Conservation (phyloP, 2,797 vertebrate species). For the Amazona ochrocephala region DNA sequence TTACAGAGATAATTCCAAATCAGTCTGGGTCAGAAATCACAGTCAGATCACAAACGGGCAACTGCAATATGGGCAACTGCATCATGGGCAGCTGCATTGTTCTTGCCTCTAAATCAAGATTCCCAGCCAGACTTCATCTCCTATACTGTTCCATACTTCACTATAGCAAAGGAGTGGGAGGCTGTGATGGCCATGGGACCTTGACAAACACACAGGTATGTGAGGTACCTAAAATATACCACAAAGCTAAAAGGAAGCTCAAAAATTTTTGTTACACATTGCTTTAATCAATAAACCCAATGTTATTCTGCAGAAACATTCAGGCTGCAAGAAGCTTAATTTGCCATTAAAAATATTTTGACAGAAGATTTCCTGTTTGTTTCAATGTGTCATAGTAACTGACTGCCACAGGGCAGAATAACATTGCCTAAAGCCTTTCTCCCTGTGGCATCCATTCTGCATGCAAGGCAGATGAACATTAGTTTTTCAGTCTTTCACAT, state of each 20-base stretch:
- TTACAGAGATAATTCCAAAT: not conserved
- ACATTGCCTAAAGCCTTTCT: constrained; percentile 47
- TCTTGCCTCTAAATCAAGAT: not conserved
- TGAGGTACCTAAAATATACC: not conserved
- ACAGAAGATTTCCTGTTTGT: constrained; percentile 30
- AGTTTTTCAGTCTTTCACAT: constrained; percentile 16
- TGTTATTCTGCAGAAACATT: not conserved
- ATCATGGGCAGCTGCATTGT: not conserved
- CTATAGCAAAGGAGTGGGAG: not conserved
- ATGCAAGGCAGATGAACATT: constrained; percentile 38
- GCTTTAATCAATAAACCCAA: not conserved
- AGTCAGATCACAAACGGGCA: not conserved
- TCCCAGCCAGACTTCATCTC: not conserved
- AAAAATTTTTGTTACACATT: not conserved
- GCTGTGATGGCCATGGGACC: not conserved
- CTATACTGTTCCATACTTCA: not conserved
- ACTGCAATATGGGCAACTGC: not conserved
- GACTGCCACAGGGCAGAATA: constrained; percentile 35
- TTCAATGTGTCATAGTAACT: constrained; percentile 27
- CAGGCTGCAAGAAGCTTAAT: constrained; percentile 2
- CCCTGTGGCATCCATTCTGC: constrained; percentile 18
- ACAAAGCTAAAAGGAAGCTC: not conserved
- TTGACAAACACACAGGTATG: not conserved
- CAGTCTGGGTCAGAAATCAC: not conserved
- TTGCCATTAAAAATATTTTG: constrained; percentile 55